Percentiles rank a stretch among this genome's conserved stretches.
These are phyloP conservation scores for Ceriagrion tenellum DNA, from an alignment of 2,888 invertebrate genomes.

Conservation along the genomic window DNA sequence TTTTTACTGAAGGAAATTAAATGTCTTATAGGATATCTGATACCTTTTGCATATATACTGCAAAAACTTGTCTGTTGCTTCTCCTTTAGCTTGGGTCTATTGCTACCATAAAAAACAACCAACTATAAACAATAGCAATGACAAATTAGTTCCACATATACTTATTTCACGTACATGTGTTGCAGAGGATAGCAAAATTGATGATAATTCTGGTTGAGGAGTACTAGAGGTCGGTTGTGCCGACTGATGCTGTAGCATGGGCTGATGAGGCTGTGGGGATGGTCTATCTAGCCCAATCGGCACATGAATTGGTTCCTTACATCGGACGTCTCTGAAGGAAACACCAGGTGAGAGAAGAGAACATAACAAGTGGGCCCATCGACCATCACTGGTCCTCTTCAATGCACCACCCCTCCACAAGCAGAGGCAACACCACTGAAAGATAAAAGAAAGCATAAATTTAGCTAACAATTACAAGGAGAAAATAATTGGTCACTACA, in stretches of 20 bases:
- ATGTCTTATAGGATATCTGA: no score
- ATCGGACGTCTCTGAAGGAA: slow-evolving; percentile 80
- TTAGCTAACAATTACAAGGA: no score
- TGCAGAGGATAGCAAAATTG: not conserved
- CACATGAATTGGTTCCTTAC: slow-evolving; percentile 75
- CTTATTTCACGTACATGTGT: not conserved
- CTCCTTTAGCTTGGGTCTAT: no score
- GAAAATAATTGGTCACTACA: not conserved
- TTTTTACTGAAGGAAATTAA: no score
- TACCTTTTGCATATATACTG: no score
- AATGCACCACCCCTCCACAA: slow-evolving; percentile 82
- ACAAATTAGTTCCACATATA: not conserved
- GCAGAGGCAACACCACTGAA: slow-evolving; percentile 80
- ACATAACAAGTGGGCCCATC: slow-evolving; percentile 85
- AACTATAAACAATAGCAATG: no score
- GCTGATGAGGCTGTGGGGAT: slow-evolving; percentile 11
- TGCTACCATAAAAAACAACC: no score
- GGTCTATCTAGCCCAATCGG: slow-evolving; percentile 56
- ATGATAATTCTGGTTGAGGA: not conserved
- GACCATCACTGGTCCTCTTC: slow-evolving; percentile 82
- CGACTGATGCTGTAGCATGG: slow-evolving; percentile 52
- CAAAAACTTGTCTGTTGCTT: no score
- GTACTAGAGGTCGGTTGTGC: not conserved
- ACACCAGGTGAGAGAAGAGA: slow-evolving; percentile 84
- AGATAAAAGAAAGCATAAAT: slow-evolving; percentile 65